These are phyloP conservation scores for Limanda limanda DNA, from an alignment of 2,113 vertebrate genomes.

Conservation along the genomic window DNA sequence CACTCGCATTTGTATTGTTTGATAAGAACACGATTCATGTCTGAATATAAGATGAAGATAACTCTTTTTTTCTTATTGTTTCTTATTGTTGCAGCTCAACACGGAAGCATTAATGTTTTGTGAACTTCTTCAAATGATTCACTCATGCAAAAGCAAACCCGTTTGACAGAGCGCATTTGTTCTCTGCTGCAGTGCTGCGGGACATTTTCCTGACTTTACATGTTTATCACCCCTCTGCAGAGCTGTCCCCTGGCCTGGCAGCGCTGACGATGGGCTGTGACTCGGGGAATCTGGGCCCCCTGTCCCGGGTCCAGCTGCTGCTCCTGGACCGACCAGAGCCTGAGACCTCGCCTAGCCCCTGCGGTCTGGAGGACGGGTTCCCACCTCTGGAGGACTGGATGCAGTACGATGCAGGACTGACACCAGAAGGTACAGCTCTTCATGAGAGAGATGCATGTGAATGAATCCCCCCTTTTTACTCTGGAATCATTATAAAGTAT, in stretches of 20 bases:
- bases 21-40: too few species aligned
- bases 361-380: slow-evolving; percentile 33
- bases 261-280: slow-evolving; percentile 73
- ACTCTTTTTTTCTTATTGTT: background rate
- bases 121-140: background rate
- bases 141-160: background rate
- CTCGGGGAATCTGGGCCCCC: slow-evolving; percentile 68
- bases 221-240: slow-evolving; percentile 54
- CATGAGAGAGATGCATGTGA: background rate
- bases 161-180: background rate
- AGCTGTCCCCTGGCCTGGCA: slow-evolving; percentile 72
- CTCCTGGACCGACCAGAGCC: slow-evolving; percentile 66
- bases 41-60: too few species aligned
- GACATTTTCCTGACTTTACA: background rate
- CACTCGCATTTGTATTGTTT: too few species aligned
- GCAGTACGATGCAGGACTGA: background rate
- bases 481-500: background rate
- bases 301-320: slow-evolving; percentile 78
- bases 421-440: slow-evolving; percentile 26
- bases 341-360: slow-evolving; percentile 23
- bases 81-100: background rate
- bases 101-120: background rate
- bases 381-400: background rate
- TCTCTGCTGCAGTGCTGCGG: background rate
- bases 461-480: background rate